Evolutionary conservation across 2,888 invertebrate genomes (phyloP), one percentile per base, ranked within the genome.

Genomic region (Trisateles emortualis): DNA sequence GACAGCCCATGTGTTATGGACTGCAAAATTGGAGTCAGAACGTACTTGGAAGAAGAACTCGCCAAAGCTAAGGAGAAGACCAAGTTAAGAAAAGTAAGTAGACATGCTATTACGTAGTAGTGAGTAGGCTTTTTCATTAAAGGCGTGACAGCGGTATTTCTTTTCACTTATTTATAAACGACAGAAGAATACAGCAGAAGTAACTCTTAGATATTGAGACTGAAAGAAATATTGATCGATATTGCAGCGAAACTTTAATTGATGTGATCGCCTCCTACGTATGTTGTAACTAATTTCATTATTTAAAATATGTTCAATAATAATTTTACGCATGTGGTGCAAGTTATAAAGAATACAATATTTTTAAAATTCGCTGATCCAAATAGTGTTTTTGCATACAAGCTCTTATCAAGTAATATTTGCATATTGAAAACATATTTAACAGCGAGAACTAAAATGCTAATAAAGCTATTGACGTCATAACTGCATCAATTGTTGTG

Each of bases 1-100:
- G 95, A 96, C 72, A 95, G 97, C 57, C 98, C 99, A 0, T 98
- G 98, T 81, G 98, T 99, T 1, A 99, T 99, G 98, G 99, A 99
- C 91, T 98, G 98, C 87, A 99, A 99, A 91, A 96, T 99, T 69
- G 99, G 99, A 26, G 97, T 98, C 24, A 94, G 99, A 74, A 99
- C 99, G 0, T 99, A 99, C 84, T 92, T 99, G 58, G 99, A 99
- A 85, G 98, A 98, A 76, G 99, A 99, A 86, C 93, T 99, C 6
- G 97, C 97, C 14, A 99, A 98, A 87, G 98, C 98, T 8, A 97
- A 98, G 83, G 98, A 98, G 83, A 98, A 98, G 87, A 98, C 98
- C 14, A 98, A 98, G 84, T 88, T 98, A 62, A 94, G 97, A 90
- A 97, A 97, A 94, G 97, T 97, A 83, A 87, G 89, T 87, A 48